These are phyloP conservation scores for Drosophila saltans DNA, from an alignment of 1,140 invertebrate species.

Conservation along the genomic window DNA sequence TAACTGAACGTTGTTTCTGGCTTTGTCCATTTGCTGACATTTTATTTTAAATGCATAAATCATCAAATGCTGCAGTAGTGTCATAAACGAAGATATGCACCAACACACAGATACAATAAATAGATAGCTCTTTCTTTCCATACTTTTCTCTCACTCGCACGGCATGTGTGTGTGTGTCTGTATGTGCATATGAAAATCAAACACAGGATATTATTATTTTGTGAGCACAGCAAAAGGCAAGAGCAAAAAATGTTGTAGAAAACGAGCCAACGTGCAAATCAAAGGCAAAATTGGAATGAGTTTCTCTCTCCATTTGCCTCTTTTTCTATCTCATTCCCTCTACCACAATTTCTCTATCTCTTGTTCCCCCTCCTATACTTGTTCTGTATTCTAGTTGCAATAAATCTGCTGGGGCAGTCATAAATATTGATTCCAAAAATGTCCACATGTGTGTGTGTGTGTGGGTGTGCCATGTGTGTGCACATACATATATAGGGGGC, in stretches of 20 bases:
- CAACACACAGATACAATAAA: constrained; percentile 49
- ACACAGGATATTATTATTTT: constrained; percentile 77
- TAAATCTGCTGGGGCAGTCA: constrained; percentile 78
- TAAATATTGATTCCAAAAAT: constrained; percentile 81
- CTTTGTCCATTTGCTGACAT: constrained; percentile 67
- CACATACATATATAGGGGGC: constrained; percentile 3
- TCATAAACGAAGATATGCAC: constrained; percentile 66
- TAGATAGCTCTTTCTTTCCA: constrained; percentile 25
- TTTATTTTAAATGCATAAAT: constrained; percentile 79
- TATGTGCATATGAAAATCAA: constrained; percentile 55
- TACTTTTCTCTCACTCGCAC: not conserved
- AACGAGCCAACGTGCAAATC: constrained; percentile 66
- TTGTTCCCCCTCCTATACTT: not conserved
- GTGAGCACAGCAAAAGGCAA: constrained; percentile 70
- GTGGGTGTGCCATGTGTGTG: constrained; percentile 20
- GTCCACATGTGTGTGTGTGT: constrained; percentile 52
- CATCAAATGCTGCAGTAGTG: constrained; percentile 74
- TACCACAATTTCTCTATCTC: not conserved
- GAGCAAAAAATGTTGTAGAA: constrained; percentile 27
- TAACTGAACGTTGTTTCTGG: constrained; percentile 9
- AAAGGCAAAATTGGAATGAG: constrained; percentile 52
- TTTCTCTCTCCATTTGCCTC: not conserved
- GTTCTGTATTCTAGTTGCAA: constrained; percentile 51
- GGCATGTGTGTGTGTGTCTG: constrained; percentile 8
- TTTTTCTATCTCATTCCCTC: not conserved